Evolutionary conservation across 2,888 invertebrate genomes (phyloP).

Genomic region (Aleiodes leptofemur): DNA sequence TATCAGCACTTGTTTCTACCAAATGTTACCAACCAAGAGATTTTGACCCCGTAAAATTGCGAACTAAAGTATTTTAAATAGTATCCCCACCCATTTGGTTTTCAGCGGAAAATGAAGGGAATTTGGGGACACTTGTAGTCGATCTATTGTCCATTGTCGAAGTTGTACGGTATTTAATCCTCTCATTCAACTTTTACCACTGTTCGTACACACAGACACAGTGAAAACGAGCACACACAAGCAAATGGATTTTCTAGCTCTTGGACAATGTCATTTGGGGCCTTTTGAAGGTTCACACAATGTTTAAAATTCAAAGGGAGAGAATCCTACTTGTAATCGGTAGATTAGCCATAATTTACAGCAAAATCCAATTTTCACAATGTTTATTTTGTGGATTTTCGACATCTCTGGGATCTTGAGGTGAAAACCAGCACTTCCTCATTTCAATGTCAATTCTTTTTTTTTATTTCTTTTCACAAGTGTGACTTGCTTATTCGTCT

Average conservation of each 20-base stretch:
- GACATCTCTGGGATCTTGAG: constrained; percentile 33
- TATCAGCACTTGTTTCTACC: constrained; percentile 52
- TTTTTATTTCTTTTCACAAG: constrained; percentile 21
- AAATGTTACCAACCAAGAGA: constrained; percentile 31
- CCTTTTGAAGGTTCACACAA: constrained; percentile 46
- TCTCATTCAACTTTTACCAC: constrained; percentile 45
- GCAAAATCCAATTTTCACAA: constrained; percentile 64
- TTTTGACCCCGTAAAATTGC: constrained; percentile 44
- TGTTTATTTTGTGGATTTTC: constrained; percentile 59
- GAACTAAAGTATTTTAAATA: constrained; percentile 31
- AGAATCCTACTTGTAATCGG: constrained; percentile 57
- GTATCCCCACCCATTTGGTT: constrained; percentile 31
- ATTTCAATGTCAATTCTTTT: constrained; percentile 42
- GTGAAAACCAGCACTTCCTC: constrained; percentile 15
- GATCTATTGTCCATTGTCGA: constrained; percentile 14
- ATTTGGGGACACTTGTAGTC: constrained; percentile 41
- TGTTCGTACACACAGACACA: constrained; percentile 17
- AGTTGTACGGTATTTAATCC: constrained; percentile 49
- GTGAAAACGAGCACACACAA: neutral
- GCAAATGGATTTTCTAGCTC: constrained; percentile 5
- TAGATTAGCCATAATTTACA: constrained; percentile 66
- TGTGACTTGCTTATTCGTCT: constrained; percentile 28
- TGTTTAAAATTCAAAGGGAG: constrained; percentile 48
- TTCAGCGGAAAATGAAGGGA: constrained; percentile 5
- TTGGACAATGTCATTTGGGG: constrained; percentile 59